Base-by-base conservation (phyloP, 1,140 invertebrate genomes). In the Neodiprion pinetum region DNA sequence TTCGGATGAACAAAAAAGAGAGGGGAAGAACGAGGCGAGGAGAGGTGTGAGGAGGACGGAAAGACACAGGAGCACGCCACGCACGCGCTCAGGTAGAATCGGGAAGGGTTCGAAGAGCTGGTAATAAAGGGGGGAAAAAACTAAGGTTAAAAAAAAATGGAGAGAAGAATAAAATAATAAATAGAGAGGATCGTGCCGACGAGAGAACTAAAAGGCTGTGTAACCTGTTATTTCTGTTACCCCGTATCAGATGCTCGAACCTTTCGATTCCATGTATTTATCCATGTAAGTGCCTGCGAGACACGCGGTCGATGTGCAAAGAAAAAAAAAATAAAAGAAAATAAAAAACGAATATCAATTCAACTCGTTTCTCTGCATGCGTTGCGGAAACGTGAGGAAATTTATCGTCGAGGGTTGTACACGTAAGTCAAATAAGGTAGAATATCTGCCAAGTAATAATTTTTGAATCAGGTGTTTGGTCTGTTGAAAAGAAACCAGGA, bases 141-240 rank as follows among this genome's bases (percentile, higher is more conserved):
- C 28, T 40, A 40, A 5, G 28, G 28, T 14, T 61, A 61, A 61
- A 61, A 61, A 61, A 17, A 14, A 21, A 21, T 21, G 17, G 11
- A 5, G 53, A 9, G 53, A 61, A 61, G n/a, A 61, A 61, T 14
- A 61, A 61, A 61, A 40, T 40, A 40, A 40, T 40, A 40, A 40
- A 40, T 40, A 40, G 28, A 40, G 28, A 40, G 53, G 53, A 61
- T 61, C 53, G 11, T 17, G 53, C 11, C 4, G 53, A 61, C 53
- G 53, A 17, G 53, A 61, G 53, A 61, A 61, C 53, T 61, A 61
- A 61, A 61, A 61, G 53, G 11, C 53, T 61, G 11, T 61, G 53
- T 61, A 61, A 61, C 53, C 53, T 61, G 53, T 61, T 61, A 61
- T 61, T 61, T 61, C 53, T 61, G 53, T 61, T 61, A 61, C 53